These are phyloP conservation scores for Diogma glabrata DNA, from an alignment of 2,888 invertebrate species.

Conservation along the genomic window DNA sequence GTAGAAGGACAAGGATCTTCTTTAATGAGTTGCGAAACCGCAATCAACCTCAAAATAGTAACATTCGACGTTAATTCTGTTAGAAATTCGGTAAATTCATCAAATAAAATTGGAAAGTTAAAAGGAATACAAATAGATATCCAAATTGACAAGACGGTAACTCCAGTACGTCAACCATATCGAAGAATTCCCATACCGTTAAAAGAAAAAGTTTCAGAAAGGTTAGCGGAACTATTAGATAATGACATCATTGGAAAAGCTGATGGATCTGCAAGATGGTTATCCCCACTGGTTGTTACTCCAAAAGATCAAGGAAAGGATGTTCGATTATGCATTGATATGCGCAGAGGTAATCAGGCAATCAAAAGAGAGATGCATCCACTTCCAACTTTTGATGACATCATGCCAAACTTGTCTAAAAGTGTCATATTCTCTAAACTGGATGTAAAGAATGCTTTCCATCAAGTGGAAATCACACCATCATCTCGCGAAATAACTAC, in stretches of 20 bases:
- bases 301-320: conserved; percentile 5
- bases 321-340: background rate
- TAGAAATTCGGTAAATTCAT: conserved; percentile 15
- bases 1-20: conserved; percentile 1
- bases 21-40: conserved; percentile 1
- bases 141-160: conserved; percentile 19
- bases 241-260: background rate
- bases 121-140: conserved; percentile 21
- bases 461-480: no score
- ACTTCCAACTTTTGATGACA: no score
- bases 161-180: conserved; percentile 18
- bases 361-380: no score
- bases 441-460: no score
- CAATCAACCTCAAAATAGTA: background rate
- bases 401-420: no score
- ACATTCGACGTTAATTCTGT: background rate
- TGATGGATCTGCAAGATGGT: background rate
- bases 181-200: background rate
- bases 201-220: background rate
- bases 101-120: conserved; percentile 18
- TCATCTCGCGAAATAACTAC: no score
- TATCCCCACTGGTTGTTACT: conserved; percentile 1
- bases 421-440: no score
- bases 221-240: background rate
- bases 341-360: conserved; percentile 7